Conservation (phyloP, 2,113 vertebrate genomes). For the Ceratotherium simum region DNA sequence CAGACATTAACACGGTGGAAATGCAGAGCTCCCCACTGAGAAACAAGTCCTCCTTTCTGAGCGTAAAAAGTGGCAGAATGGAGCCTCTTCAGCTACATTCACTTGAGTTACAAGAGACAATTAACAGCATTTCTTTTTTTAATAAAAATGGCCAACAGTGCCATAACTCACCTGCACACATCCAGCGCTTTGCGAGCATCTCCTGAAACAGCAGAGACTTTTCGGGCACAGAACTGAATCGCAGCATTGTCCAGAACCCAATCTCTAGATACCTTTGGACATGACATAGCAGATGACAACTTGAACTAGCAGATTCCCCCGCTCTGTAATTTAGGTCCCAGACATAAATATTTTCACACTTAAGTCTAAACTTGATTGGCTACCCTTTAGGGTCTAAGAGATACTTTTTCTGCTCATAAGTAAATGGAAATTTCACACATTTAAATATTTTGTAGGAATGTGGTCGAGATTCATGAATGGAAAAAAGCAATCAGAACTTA, state of each 20-base stretch:
- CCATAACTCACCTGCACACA: constrained; percentile 93
- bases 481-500: neutral
- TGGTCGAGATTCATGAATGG: neutral
- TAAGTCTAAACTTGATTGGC: neutral
- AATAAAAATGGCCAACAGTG: constrained; percentile 48
- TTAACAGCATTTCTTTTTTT: constrained; percentile 65
- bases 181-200: constrained; percentile 96
- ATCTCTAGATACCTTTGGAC: constrained; percentile 88
- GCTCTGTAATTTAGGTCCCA: neutral
- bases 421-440: neutral
- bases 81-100: constrained; percentile 79
- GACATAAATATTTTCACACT: constrained; percentile 4
- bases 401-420: constrained; percentile 15
- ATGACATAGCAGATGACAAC: neutral
- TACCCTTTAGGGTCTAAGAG: neutral
- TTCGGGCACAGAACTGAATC: constrained; percentile 97
- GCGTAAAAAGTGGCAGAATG: constrained; percentile 72
- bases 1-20: constrained; percentile 81
- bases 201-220: constrained; percentile 95
- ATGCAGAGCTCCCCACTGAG: constrained; percentile 76
- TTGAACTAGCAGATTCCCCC: neutral
- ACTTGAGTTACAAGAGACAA: constrained; percentile 20
- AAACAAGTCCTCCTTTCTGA: constrained; percentile 71
- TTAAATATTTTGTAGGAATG: neutral
- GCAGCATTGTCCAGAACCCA: constrained; percentile 91